A percentile compares a stretch with the other conserved stretches of the same genome.
Evolutionary conservation across 2,797 vertebrate species (phyloP).

Genomic region (Merluccius polli): DNA sequence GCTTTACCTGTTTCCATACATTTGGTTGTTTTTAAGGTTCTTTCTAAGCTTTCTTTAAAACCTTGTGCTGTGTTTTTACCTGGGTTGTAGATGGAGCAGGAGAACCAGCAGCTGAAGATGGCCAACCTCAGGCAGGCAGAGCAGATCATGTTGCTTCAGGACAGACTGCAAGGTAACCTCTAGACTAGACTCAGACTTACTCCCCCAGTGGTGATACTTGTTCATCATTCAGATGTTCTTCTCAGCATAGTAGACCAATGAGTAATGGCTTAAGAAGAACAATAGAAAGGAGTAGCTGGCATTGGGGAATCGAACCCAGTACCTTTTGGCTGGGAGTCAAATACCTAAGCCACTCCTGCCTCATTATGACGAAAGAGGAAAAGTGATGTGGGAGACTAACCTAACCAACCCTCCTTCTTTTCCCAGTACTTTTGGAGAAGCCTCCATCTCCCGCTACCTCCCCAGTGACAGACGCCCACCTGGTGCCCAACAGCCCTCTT

Average conservation of each 20-base stretch:
- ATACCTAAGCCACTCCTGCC: background rate
- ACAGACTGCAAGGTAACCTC: slow-evolving; percentile 80
- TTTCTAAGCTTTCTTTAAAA: background rate
- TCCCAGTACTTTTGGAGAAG: slow-evolving; percentile 68
- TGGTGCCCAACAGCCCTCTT: slow-evolving; percentile 66
- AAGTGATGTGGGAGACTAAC: background rate
- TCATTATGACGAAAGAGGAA: background rate
- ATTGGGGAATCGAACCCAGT: no score
- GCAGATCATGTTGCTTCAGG: slow-evolving; percentile 81
- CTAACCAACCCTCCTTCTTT: background rate
- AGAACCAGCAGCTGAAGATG: slow-evolving; percentile 86
- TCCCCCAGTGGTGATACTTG: background rate
- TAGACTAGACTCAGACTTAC: no score
- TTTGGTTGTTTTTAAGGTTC: background rate
- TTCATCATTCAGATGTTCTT: background rate
- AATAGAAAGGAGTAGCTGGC: background rate
- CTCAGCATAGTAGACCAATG: background rate
- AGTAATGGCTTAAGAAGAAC: background rate
- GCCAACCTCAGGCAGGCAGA: slow-evolving; percentile 81
- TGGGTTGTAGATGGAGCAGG: slow-evolving; percentile 82
- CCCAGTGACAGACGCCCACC: slow-evolving; percentile 63
- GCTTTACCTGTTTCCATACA: background rate
- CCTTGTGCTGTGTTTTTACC: background rate
- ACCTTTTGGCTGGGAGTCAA: no score
- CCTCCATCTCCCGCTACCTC: slow-evolving; percentile 54